Evolutionary conservation across 2,797 vertebrate genomes (phyloP).

Genomic region (Malurus splendens): DNA sequence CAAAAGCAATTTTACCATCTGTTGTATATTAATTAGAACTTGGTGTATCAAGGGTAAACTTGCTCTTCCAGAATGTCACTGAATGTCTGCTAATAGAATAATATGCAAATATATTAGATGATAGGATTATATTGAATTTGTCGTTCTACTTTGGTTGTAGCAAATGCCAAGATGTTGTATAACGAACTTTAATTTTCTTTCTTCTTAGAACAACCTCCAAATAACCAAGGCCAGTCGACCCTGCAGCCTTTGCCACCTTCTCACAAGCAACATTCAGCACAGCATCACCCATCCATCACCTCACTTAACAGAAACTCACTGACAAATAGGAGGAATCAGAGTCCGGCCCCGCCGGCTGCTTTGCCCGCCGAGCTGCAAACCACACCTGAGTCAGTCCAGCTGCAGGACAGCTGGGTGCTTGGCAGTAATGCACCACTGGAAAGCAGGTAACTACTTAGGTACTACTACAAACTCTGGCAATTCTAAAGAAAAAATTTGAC

Average conservation of each 20-base stretch:
- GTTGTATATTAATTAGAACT: slow-evolving; percentile 79
- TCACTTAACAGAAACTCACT: slow-evolving; percentile 94
- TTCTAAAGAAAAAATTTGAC: background rate
- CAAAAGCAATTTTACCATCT: slow-evolving; percentile 78
- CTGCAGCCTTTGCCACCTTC: slow-evolving; percentile 89
- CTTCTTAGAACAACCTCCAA: slow-evolving; percentile 85
- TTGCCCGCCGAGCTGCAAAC: slow-evolving; percentile 98
- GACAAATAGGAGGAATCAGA: slow-evolving; percentile 95
- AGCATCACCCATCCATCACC: slow-evolving; percentile 91
- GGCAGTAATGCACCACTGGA: slow-evolving; percentile 98
- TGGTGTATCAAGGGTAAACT: slow-evolving; percentile 75
- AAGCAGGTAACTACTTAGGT: slow-evolving; percentile 84
- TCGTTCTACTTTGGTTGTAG: slow-evolving; percentile 38
- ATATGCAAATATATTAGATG: slow-evolving; percentile 65
- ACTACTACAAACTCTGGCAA: background rate
- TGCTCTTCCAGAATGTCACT: slow-evolving; percentile 73
- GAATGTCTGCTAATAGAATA: slow-evolving; percentile 71
- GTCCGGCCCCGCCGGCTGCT: slow-evolving; percentile 91
- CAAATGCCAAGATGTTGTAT: slow-evolving; percentile 20
- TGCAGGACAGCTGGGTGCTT: slow-evolving; percentile 99
- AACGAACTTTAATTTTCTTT: slow-evolving; percentile 56
- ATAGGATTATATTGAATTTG: slow-evolving; percentile 44
- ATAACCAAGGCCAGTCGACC: slow-evolving; percentile 87
- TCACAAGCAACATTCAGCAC: slow-evolving; percentile 83
- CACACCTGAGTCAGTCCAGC: slow-evolving; percentile 98